These are phyloP conservation scores for Ctenodactylus gundi DNA, from an alignment of 2,113 vertebrate species.

Conservation along the genomic window DNA sequence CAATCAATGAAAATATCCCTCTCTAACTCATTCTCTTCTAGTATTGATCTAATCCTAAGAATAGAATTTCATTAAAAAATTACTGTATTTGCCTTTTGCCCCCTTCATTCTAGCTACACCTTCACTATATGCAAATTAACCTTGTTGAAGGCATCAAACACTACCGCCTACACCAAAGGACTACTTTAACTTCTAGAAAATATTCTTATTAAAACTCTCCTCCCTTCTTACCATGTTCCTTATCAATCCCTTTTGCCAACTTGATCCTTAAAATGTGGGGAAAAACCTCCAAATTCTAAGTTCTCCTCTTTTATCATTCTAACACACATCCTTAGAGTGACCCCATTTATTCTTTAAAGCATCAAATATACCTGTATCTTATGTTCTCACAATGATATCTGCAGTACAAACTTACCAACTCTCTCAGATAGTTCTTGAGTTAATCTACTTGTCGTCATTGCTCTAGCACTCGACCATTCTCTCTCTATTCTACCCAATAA, in stretches of 20 bases:
- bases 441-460: neutral
- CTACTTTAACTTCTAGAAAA: neutral
- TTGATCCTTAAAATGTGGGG: neutral
- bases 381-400: neutral
- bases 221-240: neutral
- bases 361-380: neutral
- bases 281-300: neutral
- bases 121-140: conserved; percentile 3
- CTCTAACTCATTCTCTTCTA: neutral
- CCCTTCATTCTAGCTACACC: neutral
- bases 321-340: neutral
- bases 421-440: neutral
- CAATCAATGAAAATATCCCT: neutral
- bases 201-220: neutral
- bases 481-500: neutral
- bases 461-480: neutral
- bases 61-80: conserved; percentile 9
- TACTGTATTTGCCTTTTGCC: neutral
- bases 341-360: neutral
- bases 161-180: neutral
- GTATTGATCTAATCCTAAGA: neutral
- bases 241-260: neutral
- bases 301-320: neutral
- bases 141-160: conserved; percentile 10
- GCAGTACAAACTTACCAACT: neutral